A percentile compares a stretch with the other conserved stretches of the same genome.
Evolutionary conservation across 1,140 invertebrate species (phyloP).

Genomic region (Batillaria attramentaria): DNA sequence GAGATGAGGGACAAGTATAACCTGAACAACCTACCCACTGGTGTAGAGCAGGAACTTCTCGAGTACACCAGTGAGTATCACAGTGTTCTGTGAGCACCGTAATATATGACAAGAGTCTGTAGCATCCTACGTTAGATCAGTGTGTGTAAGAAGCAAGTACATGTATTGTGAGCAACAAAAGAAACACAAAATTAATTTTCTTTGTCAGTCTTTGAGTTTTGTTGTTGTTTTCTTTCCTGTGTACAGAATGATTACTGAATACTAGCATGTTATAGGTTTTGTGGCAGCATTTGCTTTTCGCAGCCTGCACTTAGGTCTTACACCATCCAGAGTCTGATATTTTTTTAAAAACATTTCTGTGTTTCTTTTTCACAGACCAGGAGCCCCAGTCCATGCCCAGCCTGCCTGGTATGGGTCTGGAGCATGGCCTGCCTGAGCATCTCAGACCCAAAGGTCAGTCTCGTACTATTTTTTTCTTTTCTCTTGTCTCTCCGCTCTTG

Average conservation of each 20-base stretch:
- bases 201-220: too few relatives aligned
- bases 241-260: too few relatives aligned
- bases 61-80: conserved; percentile 59
- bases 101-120: background rate
- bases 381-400: conserved; percentile 77
- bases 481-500: background rate
- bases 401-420: conserved; percentile 96
- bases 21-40: conserved; percentile 90
- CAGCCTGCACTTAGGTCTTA: too few relatives aligned
- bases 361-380: conserved; percentile 76
- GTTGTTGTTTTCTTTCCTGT: too few relatives aligned
- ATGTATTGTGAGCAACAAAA: too few relatives aligned
- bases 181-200: too few relatives aligned
- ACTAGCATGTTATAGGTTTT: too few relatives aligned
- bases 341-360: too few relatives aligned
- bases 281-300: too few relatives aligned
- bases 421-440: conserved; percentile 73
- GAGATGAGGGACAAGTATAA: conserved; percentile 92
- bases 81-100: too few relatives aligned
- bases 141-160: background rate
- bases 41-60: conserved; percentile 72
- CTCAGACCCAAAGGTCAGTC: conserved; percentile 39
- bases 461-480: background rate
- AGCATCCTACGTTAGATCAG: background rate
- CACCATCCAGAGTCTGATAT: too few relatives aligned